Conservation (phyloP, 2,113 vertebrate genomes). For the Macroglossus sobrinus region DNA sequence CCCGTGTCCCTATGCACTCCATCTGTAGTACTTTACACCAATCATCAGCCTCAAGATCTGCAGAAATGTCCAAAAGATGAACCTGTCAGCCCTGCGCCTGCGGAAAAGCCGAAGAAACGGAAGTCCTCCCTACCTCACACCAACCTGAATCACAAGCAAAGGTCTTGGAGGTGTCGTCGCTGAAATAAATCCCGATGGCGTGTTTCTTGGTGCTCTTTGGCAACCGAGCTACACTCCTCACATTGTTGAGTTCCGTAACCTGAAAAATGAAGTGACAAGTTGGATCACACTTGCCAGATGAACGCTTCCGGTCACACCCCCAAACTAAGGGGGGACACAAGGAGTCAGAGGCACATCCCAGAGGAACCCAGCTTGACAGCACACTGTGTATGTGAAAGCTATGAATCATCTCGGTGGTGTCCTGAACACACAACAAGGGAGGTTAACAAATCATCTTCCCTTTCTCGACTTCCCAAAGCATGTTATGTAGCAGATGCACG, state of each 20-base stretch:
- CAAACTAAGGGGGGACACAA: neutral
- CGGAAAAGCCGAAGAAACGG: neutral
- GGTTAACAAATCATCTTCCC: neutral
- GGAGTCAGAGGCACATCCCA: accelerated
- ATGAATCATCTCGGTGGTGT: accelerated
- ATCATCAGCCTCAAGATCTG: slow-evolving; percentile 89
- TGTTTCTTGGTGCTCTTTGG: slow-evolving; percentile 88
- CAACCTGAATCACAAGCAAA: slow-evolving; percentile 90
- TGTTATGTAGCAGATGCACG: neutral
- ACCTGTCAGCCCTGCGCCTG: neutral
- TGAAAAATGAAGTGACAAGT: slow-evolving; percentile 63
- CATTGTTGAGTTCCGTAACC: slow-evolving; percentile 89
- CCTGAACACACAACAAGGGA: accelerated
- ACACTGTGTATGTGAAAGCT: neutral
- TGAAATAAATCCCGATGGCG: slow-evolving; percentile 85
- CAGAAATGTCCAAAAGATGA: slow-evolving; percentile 67
- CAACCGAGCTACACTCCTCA: slow-evolving; percentile 82
- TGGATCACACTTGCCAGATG: neutral
- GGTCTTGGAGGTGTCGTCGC: slow-evolving; percentile 86
- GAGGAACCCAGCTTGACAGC: neutral
- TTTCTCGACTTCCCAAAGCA: neutral
- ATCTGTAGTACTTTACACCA: slow-evolving; percentile 89
- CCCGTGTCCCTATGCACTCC: slow-evolving; percentile 84
- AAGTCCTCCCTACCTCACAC: neutral
- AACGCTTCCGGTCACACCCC: accelerated